Percentiles rank a stretch among this genome's conserved stretches.
Evolutionary conservation across 2,113 vertebrate species (phyloP).

Genomic region (Leucosticte australis): DNA sequence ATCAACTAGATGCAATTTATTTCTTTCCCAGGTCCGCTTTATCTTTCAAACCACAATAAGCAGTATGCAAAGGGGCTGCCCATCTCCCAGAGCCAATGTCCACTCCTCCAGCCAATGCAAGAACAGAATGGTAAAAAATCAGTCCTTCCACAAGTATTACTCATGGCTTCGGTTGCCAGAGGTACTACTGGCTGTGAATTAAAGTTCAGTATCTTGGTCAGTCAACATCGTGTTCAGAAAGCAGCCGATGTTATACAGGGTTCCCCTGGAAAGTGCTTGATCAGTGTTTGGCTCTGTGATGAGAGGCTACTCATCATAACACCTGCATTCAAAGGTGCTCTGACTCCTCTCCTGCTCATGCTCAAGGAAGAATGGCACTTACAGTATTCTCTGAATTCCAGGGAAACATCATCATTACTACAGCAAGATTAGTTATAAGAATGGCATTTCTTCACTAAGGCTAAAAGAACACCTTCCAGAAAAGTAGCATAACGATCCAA

Average conservation of each 20-base stretch:
- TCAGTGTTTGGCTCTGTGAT: neutral
- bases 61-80: neutral
- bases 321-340: neutral
- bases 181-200: neutral
- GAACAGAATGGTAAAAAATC: neutral
- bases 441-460: neutral
- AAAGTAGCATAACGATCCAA: neutral
- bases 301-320: neutral
- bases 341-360: neutral
- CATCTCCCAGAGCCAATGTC: neutral
- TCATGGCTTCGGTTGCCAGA: neutral
- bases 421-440: constrained; percentile 1
- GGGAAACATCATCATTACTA: neutral
- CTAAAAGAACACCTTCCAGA: constrained; percentile 27
- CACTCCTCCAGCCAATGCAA: neutral
- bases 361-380: neutral
- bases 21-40: neutral
- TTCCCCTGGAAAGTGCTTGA: neutral
- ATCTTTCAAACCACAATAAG: neutral
- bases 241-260: neutral
- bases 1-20: neutral
- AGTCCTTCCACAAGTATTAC: neutral
- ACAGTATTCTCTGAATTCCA: neutral
- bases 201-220: neutral
- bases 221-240: neutral